Evolutionary conservation across 2,113 vertebrate genomes (phyloP), one percentile per base, ranked within the genome.

Genomic region (Lasiurus borealis): DNA sequence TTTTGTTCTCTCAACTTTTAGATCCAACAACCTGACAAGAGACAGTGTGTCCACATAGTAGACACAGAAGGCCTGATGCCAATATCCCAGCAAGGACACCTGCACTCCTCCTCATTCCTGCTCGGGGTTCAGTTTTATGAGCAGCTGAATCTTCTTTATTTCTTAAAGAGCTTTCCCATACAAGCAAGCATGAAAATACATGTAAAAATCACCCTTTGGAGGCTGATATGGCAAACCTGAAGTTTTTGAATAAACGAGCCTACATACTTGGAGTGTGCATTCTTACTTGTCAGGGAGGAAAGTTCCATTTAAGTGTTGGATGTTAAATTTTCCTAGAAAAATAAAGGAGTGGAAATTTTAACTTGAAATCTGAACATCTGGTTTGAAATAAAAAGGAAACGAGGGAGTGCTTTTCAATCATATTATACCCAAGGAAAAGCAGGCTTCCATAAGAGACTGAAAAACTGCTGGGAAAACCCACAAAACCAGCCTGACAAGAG

Each of bases 331-430:
- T 71, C 62, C 72, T 94, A 44, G 34, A 77, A 94, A 66, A 81
- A 86, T 75, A 77, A 80, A 21, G 15, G 18, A 77, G 91, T 75
- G 46, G 57, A 21, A 93, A 91, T 50, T 84, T 89, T 72, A 86
- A 93, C 40, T 29, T 86, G n/a, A 78, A 83, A 64, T 46, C n/a
- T 88, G 68, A 92, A 46, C 21, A 36, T 40, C 18, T 89, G 69
- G 40, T 46, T 94, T 91, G 31, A 84, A 68, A 85, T 90, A 93
- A 84, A 34, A 76, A 88, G 40, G 59, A 81, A 89, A 92, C 50
- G 27, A 57, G 54, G 3, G n/a, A 59, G 46, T 84, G 25, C 8
- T 6, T 64, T 81, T 96, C 29, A n/a, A 84, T 87, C 44, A 78
- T 84, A 88, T 94, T 86, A 52, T 4, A 52, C 40, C 18, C 21